Evolutionary conservation across 2,888 invertebrate species (phyloP).

Genomic region (Watsonalla binaria): DNA sequence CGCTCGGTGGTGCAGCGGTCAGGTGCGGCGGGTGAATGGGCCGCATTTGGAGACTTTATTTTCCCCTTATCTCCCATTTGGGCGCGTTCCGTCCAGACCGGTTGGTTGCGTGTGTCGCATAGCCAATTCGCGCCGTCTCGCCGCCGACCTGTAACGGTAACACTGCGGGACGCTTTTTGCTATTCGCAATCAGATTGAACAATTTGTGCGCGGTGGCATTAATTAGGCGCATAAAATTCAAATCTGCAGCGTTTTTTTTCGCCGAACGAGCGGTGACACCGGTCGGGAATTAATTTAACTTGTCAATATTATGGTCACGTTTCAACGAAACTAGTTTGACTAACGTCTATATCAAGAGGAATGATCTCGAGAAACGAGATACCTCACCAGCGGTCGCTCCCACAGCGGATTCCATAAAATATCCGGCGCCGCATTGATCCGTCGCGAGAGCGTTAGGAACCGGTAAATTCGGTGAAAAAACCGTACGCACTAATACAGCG

Average conservation of each 20-base stretch:
- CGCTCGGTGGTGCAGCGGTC: slow-evolving; percentile 13
- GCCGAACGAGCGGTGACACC: slow-evolving; percentile 33
- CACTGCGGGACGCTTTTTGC: slow-evolving; percentile 53
- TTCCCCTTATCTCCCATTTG: slow-evolving; percentile 60
- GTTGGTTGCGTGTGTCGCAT: slow-evolving; percentile 62
- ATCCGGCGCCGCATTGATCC: slow-evolving; percentile 46
- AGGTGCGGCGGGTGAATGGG: slow-evolving; percentile 61
- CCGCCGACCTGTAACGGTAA: slow-evolving; percentile 54
- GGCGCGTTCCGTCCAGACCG: slow-evolving; percentile 58
- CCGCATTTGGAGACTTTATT: slow-evolving; percentile 58
- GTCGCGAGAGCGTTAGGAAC: slow-evolving; percentile 35
- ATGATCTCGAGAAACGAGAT: slow-evolving; percentile 68
- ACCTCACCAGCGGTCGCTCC: slow-evolving; percentile 50
- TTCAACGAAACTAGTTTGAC: slow-evolving; percentile 62
- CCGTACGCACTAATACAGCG: slow-evolving; percentile 48
- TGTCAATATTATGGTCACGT: slow-evolving; percentile 69
- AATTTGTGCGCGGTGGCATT: slow-evolving; percentile 56
- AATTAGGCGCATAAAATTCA: slow-evolving; percentile 64
- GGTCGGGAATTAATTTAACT: slow-evolving; percentile 58
- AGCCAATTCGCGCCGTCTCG: slow-evolving; percentile 48
- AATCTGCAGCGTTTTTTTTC: slow-evolving; percentile 43
- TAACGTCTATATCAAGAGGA: slow-evolving; percentile 64
- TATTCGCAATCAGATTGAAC: slow-evolving; percentile 54
- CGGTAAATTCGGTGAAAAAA: slow-evolving; percentile 53
- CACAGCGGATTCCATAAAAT: slow-evolving; percentile 64